Base-by-base conservation (phyloP, 2,797 vertebrate species). In the Spatula versicolor region DNA sequence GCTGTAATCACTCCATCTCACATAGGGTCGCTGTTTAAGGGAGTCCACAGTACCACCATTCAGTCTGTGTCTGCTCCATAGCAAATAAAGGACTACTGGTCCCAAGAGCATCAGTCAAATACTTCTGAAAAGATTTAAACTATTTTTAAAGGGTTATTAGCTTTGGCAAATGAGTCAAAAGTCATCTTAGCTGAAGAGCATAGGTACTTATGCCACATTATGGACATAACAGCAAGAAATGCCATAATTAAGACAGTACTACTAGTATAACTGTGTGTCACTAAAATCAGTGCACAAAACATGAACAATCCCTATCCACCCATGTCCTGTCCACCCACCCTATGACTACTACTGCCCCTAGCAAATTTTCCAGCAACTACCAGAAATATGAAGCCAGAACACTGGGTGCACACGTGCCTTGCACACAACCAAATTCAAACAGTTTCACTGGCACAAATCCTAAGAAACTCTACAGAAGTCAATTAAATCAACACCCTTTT, bases 141-240 rank as follows among this genome's bases (percentile, higher is more conserved):
- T 93, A 79, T 94, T 91, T 91, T 92, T 85, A 82, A 93, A 91
- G 74, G 59, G 73, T 86, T 93, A 92, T 97, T 96, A 96, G 90
- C 90, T 95, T 93, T 91, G 77, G 93, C 63, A 95, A 95, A 89
- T 84, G 91, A 94, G 84, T 95, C 79, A 86, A 95, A 96, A 95
- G 80, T 72, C 95, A 89, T 95, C 82, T 39, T 63, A 85, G 90
- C 78, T 82, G 87, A 87, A 96, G 37, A 92, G 75, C 55, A 67
- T 35, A 90, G 77, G 81, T 96, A 90, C 88, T 96, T 93, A 77
- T 7, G 37, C 28, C 78, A 67, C 64, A 45, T 95, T 66, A 94
- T 21, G 71, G 88, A 83, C 80, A 66, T 56, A 86, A 31, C 72
- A 86, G 95, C 81, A 87, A 91, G 83, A 90, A 87, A 88, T 48